Percentiles rank a stretch among this genome's conserved stretches.
Evolutionary conservation across 2,113 vertebrate genomes (phyloP).

Genomic region (Tinamus guttatus): DNA sequence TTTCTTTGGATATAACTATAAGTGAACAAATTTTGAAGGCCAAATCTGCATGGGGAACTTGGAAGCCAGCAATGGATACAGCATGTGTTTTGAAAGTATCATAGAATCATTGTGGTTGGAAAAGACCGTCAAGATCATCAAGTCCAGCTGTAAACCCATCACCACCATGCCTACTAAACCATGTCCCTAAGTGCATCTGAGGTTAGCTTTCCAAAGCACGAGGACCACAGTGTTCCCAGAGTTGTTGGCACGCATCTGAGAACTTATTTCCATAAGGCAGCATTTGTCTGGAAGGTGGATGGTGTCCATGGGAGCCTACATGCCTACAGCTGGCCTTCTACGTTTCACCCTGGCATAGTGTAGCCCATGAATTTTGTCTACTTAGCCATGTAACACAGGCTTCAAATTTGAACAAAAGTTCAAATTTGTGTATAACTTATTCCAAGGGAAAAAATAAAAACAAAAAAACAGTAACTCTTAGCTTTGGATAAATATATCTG

Average conservation of each 20-base stretch:
- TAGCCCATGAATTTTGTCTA: neutral
- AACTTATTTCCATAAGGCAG: neutral
- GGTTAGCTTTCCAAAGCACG: neutral
- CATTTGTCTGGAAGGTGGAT: neutral
- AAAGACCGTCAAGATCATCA: no score
- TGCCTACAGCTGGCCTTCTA: neutral
- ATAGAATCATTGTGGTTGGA: no score
- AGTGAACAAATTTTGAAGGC: neutral
- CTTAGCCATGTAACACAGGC: neutral
- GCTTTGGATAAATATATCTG: neutral
- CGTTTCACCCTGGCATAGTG: neutral
- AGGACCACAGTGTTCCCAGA: neutral
- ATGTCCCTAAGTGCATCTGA: neutral
- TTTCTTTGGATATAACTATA: neutral
- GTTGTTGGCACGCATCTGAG: neutral
- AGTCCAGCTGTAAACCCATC: no score
- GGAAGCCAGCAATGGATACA: neutral
- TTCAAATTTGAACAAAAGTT: neutral
- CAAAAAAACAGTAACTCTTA: neutral
- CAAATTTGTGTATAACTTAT: neutral
- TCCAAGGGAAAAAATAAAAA: neutral
- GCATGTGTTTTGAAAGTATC: neutral
- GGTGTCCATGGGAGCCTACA: neutral
- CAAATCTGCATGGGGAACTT: neutral
- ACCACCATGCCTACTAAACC: no score